Base-by-base conservation (phyloP, 2,888 invertebrate genomes). In the Phyllotreta cruciferae region DNA sequence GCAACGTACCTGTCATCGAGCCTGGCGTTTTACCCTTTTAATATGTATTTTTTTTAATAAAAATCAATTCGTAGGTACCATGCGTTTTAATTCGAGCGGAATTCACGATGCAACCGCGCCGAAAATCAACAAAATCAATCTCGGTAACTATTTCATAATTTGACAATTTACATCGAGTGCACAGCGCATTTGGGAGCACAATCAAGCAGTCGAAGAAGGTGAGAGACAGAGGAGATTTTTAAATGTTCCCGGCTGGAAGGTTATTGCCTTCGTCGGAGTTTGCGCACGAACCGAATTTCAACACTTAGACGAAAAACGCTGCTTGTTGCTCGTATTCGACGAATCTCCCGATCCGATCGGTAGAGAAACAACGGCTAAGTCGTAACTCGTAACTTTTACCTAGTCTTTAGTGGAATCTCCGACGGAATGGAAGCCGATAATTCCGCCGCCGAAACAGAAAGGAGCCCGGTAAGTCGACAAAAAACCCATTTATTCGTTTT, bases 371-470 rank as follows among this genome's bases (percentile, higher is more conserved):
- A 69, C 71, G 68, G 64, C 66, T 64, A 69, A 71, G 71, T 71
- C 71, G 70, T 68, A 52, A 44, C 52, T 71, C 71, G 70, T 68
- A 52, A 44, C 52, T 72, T 24, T 24, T 24, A 24, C 24, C 24
- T 68, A 63, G 54, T 66, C 24, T 24, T 24, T 24, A 66, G 68
- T 71, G 66, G 70, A 82, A 83, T 85, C 83, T 84, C 86, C 85
- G 84, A 66, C 66, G 71, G 65, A 84, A 88, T 88, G 88, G 88
- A 87, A 80, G 85, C 85, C 71, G 88, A 88, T 85, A 87, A 85
- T 82, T 83, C 86, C 76, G 82, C 82, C 70, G 85, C 81, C 81
- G 85, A 84, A 75, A 84, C 84, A 78, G 83, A 85, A 82, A 82
- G 84, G 74, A 84, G 84, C 74, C 80, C 83, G 74, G 88, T 88